Evolutionary conservation across 2,888 invertebrate genomes (phyloP).

Genomic region (Troilus luridus): DNA sequence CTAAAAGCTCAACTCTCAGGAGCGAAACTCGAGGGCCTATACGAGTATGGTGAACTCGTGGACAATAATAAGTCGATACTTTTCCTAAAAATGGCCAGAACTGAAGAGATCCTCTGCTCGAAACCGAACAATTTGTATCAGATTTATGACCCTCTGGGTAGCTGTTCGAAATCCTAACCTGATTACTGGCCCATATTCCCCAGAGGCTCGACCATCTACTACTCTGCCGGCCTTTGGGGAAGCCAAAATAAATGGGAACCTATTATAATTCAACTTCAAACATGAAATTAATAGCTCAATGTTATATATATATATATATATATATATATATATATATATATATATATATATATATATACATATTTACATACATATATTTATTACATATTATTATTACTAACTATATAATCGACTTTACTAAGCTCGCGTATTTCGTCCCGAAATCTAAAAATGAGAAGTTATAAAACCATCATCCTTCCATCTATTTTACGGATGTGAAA

Average conservation of each 20-base stretch:
- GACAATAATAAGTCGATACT: background rate
- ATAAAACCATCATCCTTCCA: too few relatives aligned
- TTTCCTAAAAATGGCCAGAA: background rate
- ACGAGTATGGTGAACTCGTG: background rate
- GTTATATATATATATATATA: too few relatives aligned
- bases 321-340: too few relatives aligned
- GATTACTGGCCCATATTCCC: background rate
- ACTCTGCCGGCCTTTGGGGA: background rate
- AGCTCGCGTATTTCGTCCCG: too few relatives aligned
- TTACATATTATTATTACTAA: too few relatives aligned
- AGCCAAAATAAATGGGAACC: background rate
- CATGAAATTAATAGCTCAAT: too few relatives aligned
- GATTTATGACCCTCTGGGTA: background rate
- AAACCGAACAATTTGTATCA: background rate
- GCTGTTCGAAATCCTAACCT: background rate
- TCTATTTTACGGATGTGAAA: too few relatives aligned
- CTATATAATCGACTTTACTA: too few relatives aligned
- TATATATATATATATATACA: too few relatives aligned
- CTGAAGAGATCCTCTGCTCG: background rate
- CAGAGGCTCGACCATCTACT: background rate
- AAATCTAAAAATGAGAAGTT: too few relatives aligned
- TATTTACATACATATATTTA: too few relatives aligned
- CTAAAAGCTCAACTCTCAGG: slow-evolving; percentile 14
- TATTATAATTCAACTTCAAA: background rate
- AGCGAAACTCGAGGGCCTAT: background rate